Percentiles rank a stretch among this genome's conserved stretches.
Conservation (phyloP, 1,140 invertebrate species). For the Drosophila ercepeae region DNA sequence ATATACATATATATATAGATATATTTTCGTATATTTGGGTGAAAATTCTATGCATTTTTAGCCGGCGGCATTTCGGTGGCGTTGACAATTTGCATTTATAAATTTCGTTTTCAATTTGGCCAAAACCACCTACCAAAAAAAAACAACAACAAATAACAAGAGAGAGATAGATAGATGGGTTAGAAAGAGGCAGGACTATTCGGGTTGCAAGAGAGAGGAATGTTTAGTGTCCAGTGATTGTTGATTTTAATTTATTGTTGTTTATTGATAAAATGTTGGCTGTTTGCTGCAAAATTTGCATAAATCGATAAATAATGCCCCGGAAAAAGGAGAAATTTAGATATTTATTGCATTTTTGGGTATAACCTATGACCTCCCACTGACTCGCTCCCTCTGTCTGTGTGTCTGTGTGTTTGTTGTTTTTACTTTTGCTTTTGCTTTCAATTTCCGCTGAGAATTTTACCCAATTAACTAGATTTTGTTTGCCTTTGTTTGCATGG, state of each 20-base stretch:
- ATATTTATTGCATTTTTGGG: constrained; percentile 74
- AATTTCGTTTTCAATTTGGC: constrained; percentile 72
- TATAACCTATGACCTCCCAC: neutral
- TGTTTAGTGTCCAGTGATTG: constrained; percentile 47
- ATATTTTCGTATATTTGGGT: neutral
- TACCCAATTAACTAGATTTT: constrained; percentile 80
- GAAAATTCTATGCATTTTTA: constrained; percentile 14
- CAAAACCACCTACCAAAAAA: neutral
- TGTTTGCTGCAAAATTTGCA: constrained; percentile 56
- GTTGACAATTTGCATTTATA: constrained; percentile 74
- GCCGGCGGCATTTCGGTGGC: constrained; percentile 22
- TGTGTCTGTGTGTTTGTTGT: constrained; percentile 5
- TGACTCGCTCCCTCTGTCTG: neutral
- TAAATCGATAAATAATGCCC: constrained; percentile 78
- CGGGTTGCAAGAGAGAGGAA: neutral
- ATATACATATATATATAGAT: neutral
- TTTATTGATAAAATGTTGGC: constrained; percentile 76
- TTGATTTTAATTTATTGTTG: constrained; percentile 81
- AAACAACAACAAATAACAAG: no score
- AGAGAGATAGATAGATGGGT: neutral
- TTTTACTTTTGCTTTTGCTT: constrained; percentile 62
- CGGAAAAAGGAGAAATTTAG: constrained; percentile 48
- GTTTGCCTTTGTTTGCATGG: constrained; percentile 57
- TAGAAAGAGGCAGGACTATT: no score
- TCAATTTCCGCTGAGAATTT: constrained; percentile 75